These are phyloP conservation scores for Coreius guichenoti DNA, from an alignment of 2,797 vertebrate species.

Conservation along the genomic window DNA sequence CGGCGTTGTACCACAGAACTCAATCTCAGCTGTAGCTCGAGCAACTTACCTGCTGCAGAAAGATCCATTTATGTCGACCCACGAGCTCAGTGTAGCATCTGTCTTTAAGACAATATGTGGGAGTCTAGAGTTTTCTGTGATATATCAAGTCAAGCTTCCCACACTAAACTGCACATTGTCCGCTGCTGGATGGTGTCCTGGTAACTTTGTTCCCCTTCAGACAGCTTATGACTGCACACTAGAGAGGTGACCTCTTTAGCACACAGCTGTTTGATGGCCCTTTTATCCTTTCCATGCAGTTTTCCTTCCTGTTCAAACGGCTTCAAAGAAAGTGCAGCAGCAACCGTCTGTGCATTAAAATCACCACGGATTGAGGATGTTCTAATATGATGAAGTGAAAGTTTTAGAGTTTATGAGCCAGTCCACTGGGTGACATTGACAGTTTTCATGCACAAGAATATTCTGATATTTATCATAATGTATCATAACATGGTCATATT, in stretches of 20 bases:
- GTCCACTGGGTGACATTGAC: neutral
- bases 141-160: slow-evolving; percentile 37
- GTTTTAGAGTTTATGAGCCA: neutral
- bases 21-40: slow-evolving; percentile 13
- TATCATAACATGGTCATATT: neutral
- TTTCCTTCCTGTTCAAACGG: slow-evolving; percentile 37
- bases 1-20: neutral
- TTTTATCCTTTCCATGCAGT: slow-evolving; percentile 25
- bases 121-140: slow-evolving; percentile 50
- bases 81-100: slow-evolving; percentile 34
- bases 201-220: slow-evolving; percentile 38
- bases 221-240: slow-evolving; percentile 20
- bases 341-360: neutral
- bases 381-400: slow-evolving; percentile 27
- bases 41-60: slow-evolving; percentile 15
- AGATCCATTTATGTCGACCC: slow-evolving; percentile 30
- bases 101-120: slow-evolving; percentile 50
- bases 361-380: neutral
- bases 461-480: neutral
- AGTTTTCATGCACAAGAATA: neutral
- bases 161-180: slow-evolving; percentile 28
- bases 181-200: neutral
- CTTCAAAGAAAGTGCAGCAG: slow-evolving; percentile 24
- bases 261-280: slow-evolving; percentile 42
- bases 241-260: slow-evolving; percentile 49